A percentile compares a stretch with the other conserved stretches of the same genome.
phyloP scores from a whole-genome alignment of 1,140 invertebrate genomes.

The Zelostemma sp. region DNA sequence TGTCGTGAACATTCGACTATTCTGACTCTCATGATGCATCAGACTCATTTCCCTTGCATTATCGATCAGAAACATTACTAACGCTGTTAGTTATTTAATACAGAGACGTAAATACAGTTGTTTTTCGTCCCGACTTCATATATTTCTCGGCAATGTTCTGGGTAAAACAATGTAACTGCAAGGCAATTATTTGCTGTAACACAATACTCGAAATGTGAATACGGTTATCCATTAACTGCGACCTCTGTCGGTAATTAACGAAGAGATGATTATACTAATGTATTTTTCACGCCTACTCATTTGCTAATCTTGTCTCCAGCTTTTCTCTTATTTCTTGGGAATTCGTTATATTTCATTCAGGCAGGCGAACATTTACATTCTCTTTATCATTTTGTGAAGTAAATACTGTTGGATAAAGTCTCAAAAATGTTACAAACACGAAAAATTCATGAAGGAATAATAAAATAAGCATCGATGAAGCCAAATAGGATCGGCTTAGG shows the following conservation, averaged over 20 bases:
- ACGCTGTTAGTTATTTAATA: slow-evolving; percentile 17
- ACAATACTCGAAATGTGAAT: slow-evolving; percentile 50
- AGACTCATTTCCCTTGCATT: slow-evolving; percentile 27
- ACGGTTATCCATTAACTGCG: slow-evolving; percentile 42
- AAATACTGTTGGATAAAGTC: too few relatives aligned
- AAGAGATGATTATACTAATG: slow-evolving; percentile 57
- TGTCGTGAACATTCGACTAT: slow-evolving; percentile 40
- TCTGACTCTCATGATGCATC: slow-evolving; percentile 27
- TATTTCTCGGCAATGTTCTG: not conserved
- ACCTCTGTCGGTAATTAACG: slow-evolving; percentile 46
- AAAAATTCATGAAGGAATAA: slow-evolving; percentile 14
- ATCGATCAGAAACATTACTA: slow-evolving; percentile 25
- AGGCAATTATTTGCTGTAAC: slow-evolving; percentile 30
- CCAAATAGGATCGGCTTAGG: too few relatives aligned
- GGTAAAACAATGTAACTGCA: not conserved
- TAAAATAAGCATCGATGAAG: too few relatives aligned
- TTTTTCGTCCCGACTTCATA: not conserved
- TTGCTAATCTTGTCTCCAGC: slow-evolving; percentile 33
- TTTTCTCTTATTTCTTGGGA: slow-evolving; percentile 33
- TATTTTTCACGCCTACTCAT: slow-evolving; percentile 40
- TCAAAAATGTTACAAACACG: slow-evolving; percentile 18
- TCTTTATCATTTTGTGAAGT: too few relatives aligned
- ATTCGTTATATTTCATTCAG: slow-evolving; percentile 25
- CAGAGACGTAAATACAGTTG: not conserved
- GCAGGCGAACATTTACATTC: slow-evolving; percentile 8